phyloP scores from a whole-genome alignment of 2,113 vertebrate genomes.

The Leucoraja erinaceus region DNA sequence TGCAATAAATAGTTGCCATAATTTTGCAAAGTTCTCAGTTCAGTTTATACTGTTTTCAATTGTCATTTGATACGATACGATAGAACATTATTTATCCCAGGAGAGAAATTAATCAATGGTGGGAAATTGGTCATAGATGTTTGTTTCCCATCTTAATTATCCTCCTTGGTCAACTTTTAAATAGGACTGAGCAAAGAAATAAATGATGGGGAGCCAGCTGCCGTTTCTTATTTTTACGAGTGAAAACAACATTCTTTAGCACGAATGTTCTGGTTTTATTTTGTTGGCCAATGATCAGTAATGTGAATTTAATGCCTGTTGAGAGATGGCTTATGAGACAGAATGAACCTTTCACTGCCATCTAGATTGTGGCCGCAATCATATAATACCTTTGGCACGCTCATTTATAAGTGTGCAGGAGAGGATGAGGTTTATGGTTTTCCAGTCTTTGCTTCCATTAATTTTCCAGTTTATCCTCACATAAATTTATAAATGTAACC shows the following conservation, averaged over 20 bases:
- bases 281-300: neutral
- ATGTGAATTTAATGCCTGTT: neutral
- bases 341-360: neutral
- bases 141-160: neutral
- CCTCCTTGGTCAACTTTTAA: neutral
- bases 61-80: neutral
- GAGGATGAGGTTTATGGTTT: neutral
- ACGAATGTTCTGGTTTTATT: neutral
- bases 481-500: no score
- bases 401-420: neutral
- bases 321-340: neutral
- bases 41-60: neutral
- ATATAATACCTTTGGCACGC: neutral
- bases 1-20: neutral
- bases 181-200: neutral
- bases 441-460: no score
- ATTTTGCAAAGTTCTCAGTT: neutral
- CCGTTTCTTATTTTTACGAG: neutral
- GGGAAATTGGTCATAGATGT: neutral
- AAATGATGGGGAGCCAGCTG: neutral
- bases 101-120: no score
- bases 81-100: no score
- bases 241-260: neutral
- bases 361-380: neutral
- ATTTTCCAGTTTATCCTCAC: no score